These are phyloP conservation scores for Tragelaphus buxtoni DNA, from an alignment of 2,113 vertebrate genomes.

Conservation along the genomic window DNA sequence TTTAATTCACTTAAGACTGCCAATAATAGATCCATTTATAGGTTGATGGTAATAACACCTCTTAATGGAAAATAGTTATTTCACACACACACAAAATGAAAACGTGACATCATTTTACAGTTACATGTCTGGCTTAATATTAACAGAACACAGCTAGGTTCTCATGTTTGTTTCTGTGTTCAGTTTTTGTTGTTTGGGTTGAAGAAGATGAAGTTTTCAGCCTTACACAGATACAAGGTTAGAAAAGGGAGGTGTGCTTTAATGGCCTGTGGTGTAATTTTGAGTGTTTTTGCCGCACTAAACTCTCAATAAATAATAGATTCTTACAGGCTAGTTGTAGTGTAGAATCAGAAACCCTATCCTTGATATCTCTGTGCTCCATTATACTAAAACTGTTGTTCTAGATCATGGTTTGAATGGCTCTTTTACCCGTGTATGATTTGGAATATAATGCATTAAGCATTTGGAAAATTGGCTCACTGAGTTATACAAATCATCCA, in stretches of 20 bases:
- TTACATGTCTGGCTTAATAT: background rate
- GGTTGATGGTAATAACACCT: background rate
- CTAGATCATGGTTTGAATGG: background rate
- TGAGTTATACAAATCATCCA: too few species aligned
- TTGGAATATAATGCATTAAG: background rate
- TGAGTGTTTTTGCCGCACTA: background rate
- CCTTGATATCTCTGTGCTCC: background rate
- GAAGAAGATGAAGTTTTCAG: background rate
- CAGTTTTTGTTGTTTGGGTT: background rate
- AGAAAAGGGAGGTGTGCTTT: background rate
- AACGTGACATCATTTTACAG: background rate
- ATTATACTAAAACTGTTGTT: background rate
- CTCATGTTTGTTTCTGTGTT: background rate
- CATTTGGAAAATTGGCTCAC: slow-evolving; percentile 9
- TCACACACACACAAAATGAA: background rate
- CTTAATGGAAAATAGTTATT: background rate
- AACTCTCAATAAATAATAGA: background rate
- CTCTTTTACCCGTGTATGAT: background rate
- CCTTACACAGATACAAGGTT: background rate
- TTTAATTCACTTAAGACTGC: background rate
- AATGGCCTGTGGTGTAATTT: background rate
- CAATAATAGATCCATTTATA: background rate
- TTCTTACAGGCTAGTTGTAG: background rate
- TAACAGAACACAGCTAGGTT: background rate
- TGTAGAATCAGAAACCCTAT: background rate